phyloP scores from a whole-genome alignment of 2,888 invertebrate genomes.

The Apodemia duryi region DNA sequence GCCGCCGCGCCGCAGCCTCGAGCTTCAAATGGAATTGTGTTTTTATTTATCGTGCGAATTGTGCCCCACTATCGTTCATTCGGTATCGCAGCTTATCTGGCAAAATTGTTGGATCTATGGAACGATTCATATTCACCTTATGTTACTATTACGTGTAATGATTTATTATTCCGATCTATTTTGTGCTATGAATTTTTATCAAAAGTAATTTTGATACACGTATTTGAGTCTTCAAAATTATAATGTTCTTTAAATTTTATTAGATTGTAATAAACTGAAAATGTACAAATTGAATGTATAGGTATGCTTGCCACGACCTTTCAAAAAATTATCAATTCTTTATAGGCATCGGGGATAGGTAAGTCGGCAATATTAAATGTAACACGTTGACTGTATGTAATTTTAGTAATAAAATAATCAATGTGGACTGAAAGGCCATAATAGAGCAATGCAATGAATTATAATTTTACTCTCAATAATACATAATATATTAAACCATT shows the following conservation, averaged over 20 bases:
- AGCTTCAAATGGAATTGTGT: conserved; percentile 78
- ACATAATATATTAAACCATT: not conserved
- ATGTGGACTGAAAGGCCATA: conserved; percentile 26
- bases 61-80: conserved; percentile 72
- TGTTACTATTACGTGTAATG: conserved; percentile 9
- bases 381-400: conserved; percentile 25
- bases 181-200: conserved; percentile 11
- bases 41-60: conserved; percentile 79
- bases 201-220: conserved; percentile 11
- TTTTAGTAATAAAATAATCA: conserved; percentile 17
- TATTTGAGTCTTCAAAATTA: conserved; percentile 14
- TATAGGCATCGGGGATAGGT: conserved; percentile 23
- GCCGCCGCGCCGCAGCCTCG: conserved; percentile 63
- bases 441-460: conserved; percentile 9
- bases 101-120: conserved; percentile 59
- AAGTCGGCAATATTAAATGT: conserved; percentile 19
- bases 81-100: conserved; percentile 73
- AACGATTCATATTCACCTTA: conserved; percentile 24
- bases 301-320: conserved; percentile 30
- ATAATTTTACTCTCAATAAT: not conserved
- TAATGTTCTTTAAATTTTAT: conserved; percentile 14
- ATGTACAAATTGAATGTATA: conserved; percentile 34
- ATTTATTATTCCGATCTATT: not conserved
- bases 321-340: conserved; percentile 17
- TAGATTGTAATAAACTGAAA: conserved; percentile 23